Percentiles rank a stretch among this genome's conserved stretches.
Evolutionary conservation across 2,113 vertebrate genomes (phyloP).

Genomic region (Festucalex cinctus): DNA sequence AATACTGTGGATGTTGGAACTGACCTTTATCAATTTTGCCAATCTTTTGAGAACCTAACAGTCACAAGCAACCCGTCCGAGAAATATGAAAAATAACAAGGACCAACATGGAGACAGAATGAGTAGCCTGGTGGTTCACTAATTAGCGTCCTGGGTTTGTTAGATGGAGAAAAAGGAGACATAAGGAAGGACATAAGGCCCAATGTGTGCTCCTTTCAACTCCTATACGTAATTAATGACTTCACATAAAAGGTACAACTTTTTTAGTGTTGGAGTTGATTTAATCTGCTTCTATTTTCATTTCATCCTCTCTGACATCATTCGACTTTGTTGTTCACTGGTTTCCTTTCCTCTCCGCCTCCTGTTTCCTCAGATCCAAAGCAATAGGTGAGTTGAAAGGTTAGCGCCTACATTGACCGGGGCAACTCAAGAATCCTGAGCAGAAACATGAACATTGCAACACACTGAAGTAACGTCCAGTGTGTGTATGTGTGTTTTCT

Average conservation of each 20-base stretch:
- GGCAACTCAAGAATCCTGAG: conserved; percentile 34
- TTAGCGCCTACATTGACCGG: conserved; percentile 38
- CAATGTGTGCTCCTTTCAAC: no score
- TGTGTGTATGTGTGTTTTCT: conserved; percentile 36
- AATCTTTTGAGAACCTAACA: no score
- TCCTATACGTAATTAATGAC: neutral
- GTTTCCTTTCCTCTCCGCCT: conserved; percentile 10
- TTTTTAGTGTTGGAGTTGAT: conserved; percentile 15
- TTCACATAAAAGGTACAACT: neutral
- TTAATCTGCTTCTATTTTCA: conserved; percentile 35
- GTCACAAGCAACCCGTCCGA: no score
- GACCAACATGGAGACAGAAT: no score
- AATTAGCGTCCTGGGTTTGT: no score
- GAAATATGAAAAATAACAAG: no score
- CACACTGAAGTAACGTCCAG: conserved; percentile 25
- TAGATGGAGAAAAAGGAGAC: no score
- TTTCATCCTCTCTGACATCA: conserved; percentile 41
- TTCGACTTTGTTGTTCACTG: conserved; percentile 37
- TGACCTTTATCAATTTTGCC: conserved; percentile 32
- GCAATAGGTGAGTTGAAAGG: conserved; percentile 54
- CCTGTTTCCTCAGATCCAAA: conserved; percentile 50
- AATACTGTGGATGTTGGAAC: conserved; percentile 18
- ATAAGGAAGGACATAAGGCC: no score
- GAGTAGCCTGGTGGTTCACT: no score
- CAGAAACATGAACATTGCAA: conserved; percentile 29